These are phyloP conservation scores for Mormyrus hasselquistii DNA, from an alignment of 2,797 vertebrate genomes.

Conservation along the genomic window DNA sequence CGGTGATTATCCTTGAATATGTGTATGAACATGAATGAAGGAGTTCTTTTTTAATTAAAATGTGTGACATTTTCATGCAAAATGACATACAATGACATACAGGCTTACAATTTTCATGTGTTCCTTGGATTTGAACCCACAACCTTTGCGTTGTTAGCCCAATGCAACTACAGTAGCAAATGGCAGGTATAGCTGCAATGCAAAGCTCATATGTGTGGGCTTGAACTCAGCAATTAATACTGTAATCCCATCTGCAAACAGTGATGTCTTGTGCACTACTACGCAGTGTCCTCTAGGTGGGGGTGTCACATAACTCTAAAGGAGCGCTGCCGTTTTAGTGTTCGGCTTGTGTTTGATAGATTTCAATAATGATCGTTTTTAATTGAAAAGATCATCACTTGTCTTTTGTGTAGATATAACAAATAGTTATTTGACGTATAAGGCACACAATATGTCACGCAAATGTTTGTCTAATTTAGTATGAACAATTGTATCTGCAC, in stretches of 20 bases:
- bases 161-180: not conserved
- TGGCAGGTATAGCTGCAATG: not conserved
- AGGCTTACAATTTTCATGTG: not conserved
- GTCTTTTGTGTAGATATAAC: not conserved
- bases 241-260: not conserved
- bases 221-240: not conserved
- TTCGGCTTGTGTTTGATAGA: conserved; percentile 30
- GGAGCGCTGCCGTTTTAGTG: not conserved
- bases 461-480: not conserved
- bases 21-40: not conserved
- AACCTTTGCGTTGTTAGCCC: not conserved
- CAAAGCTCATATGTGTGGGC: not conserved
- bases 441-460: not conserved
- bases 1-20: not conserved
- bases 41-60: not conserved
- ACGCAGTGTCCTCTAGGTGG: conserved; percentile 16
- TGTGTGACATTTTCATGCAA: not conserved
- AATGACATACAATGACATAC: not conserved
- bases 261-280: not conserved
- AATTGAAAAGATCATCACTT: not conserved
- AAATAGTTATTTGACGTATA: not conserved
- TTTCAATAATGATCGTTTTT: conserved; percentile 39
- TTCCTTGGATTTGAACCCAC: not conserved
- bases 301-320: not conserved
- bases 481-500: not conserved